phyloP scores from a whole-genome alignment of 2,888 invertebrate species.

The Limnephilus rhombicus region DNA sequence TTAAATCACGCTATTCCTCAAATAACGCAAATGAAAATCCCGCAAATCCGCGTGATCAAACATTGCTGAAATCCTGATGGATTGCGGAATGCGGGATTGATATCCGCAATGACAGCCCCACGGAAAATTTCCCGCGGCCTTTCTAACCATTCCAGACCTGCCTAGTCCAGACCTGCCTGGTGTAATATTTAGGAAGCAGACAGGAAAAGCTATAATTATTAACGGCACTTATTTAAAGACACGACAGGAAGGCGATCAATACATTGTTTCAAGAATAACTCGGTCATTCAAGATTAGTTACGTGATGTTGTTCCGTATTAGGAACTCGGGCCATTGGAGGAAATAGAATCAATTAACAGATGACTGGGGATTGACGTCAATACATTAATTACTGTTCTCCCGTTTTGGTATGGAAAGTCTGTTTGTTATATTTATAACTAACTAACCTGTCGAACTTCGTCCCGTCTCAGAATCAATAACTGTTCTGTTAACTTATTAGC shows the following conservation, averaged over 20 bases:
- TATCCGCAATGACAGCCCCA: too few relatives aligned
- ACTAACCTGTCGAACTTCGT: too few relatives aligned
- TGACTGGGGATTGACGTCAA: too few relatives aligned
- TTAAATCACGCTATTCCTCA: too few relatives aligned
- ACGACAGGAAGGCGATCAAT: neutral
- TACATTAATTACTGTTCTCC: neutral
- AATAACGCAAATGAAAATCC: too few relatives aligned
- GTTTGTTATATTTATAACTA: neutral
- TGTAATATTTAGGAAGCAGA: neutral
- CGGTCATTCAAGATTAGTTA: neutral
- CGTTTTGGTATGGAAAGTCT: neutral
- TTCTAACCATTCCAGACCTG: too few relatives aligned
- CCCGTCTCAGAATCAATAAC: too few relatives aligned
- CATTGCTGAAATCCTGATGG: too few relatives aligned
- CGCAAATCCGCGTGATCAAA: too few relatives aligned
- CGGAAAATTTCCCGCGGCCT: neutral
- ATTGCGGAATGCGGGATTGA: too few relatives aligned
- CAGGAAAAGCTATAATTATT: neutral
- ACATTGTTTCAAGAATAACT: neutral
- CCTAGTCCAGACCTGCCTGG: neutral
- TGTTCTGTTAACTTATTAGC: too few relatives aligned
- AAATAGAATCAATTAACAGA: neutral
- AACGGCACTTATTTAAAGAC: neutral
- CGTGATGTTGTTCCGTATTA: neutral
- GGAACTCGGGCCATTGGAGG: neutral